Evolutionary conservation across 64 coral and sea anemone genomes (phyloP), one percentile per base, ranked within the genome.

Genomic region (Stichodactyla helianthus): DNA sequence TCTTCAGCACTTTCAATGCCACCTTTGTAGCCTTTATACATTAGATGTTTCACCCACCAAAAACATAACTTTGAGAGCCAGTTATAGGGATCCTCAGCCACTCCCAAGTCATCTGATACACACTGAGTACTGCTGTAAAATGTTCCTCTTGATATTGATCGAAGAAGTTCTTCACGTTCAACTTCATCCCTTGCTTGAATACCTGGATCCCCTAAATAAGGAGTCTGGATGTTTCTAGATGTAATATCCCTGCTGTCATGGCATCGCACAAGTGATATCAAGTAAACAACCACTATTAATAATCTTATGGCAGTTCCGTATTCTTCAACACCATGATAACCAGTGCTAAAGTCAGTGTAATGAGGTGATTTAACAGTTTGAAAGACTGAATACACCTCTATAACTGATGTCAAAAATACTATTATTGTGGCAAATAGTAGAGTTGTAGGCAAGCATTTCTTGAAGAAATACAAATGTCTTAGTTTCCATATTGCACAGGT

Each of bases 1-100:
- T 99, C 97, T 60, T 90, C 77, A 44, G 82, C 55, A 86, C 76
- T 82, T 70, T 91, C 79, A 11, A 99, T 76, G 17, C 91, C 59
- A 31, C 88, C 97, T 83, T 90, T 88, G 28, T 81, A 87, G 12
- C 97, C 97, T 54, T 95, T 99, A 26, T 76, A 25, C 93, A 99
- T 95, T 15, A 99, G 86, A 26, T 61, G 79, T 10, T 84, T 80
- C 4, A 99, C 97, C 97, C 97, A 99, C 93, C 93, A 99, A 50
- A 99, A 99, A 10, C 79, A 89, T 28, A 92, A 84, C 76, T 86
- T 92, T 44, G 97, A 99, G 71, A 99, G 23, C 10, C 74, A 82
- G 56, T 90, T 92, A 52, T 93, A 83, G 11, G 53, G 87, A 5
- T 95, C 90, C 63, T 99, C 97, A 26, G 93, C 97, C 55, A 93